Evolutionary conservation across 2,797 vertebrate species (phyloP).

Genomic region (Distichodus sexfasciatus): DNA sequence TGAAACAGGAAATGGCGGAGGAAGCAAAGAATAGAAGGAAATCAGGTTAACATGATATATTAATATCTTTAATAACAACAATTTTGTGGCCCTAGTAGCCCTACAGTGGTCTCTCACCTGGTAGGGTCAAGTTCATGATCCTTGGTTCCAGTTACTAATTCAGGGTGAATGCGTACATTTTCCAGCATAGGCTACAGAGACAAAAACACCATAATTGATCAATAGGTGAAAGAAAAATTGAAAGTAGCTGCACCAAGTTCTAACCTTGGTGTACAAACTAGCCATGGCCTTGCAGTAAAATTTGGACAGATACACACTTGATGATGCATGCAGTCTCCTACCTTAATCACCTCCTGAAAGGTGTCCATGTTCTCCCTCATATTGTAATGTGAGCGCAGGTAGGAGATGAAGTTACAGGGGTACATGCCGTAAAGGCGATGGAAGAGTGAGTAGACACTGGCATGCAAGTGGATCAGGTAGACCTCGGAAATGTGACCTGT

Average conservation of each 20-base stretch:
- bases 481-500: conserved; percentile 90
- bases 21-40: neutral
- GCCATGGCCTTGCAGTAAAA: too few species aligned
- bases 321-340: neutral
- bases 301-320: too few species aligned
- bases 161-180: conserved; percentile 96
- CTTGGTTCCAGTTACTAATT: conserved; percentile 98
- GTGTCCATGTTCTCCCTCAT: conserved; percentile 99
- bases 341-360: conserved; percentile 97
- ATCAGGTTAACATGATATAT: neutral
- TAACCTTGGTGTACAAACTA: too few species aligned
- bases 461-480: conserved; percentile 93
- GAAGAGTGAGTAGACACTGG: conserved; percentile 96
- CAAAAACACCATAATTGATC: neutral
- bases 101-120: conserved; percentile 69
- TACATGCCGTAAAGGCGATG: conserved; percentile 99
- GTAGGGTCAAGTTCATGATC: conserved; percentile 97
- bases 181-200: conserved; percentile 91
- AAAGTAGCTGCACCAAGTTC: too few species aligned
- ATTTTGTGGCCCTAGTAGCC: neutral
- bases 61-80: neutral
- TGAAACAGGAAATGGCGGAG: neutral
- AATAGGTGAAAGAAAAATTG: too few species aligned
- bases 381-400: conserved; percentile 97
- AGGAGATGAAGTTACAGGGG: conserved; percentile 98